These are phyloP conservation scores for Colostygia pectinataria DNA, from an alignment of 2,888 invertebrate genomes.

Conservation along the genomic window DNA sequence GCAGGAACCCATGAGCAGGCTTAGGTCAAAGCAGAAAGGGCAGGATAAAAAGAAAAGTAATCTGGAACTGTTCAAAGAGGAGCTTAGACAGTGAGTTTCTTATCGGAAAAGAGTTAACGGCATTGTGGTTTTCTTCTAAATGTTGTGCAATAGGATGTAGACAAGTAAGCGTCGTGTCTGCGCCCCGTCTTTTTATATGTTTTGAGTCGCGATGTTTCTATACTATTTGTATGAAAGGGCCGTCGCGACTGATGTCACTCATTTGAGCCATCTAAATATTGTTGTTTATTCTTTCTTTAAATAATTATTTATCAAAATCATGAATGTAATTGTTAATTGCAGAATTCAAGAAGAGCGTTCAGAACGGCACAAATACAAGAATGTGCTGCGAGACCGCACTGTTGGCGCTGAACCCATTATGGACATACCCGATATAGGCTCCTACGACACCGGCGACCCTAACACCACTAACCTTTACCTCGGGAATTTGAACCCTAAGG, in stretches of 20 bases:
- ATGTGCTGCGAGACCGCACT: slow-evolving; percentile 83
- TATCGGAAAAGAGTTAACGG: no score
- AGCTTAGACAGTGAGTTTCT: slow-evolving; percentile 91
- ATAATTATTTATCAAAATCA: no score
- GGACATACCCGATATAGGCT: slow-evolving; percentile 84
- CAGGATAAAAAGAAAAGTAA: slow-evolving; percentile 97
- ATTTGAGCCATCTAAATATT: no score
- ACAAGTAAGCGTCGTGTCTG: no score
- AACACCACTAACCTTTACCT: slow-evolving; percentile 99
- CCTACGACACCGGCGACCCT: slow-evolving; percentile 97
- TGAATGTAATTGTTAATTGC: slow-evolving; percentile 18
- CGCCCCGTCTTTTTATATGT: no score
- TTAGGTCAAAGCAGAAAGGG: slow-evolving; percentile 56
- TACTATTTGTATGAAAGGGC: no score
- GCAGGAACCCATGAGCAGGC: slow-evolving; percentile 50
- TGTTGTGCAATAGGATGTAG: no score
- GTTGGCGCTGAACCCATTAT: slow-evolving; percentile 54
- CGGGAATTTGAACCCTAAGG: slow-evolving; percentile 98
- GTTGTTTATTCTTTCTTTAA: no score
- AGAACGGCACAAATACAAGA: slow-evolving; percentile 96
- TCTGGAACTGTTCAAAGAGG: slow-evolving; percentile 98
- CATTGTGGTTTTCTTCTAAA: no score
- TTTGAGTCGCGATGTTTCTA: no score
- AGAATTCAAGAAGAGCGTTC: slow-evolving; percentile 99
- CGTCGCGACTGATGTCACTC: no score